Evolutionary conservation across 2,888 invertebrate genomes (phyloP), one percentile per base, ranked within the genome.

Genomic region (Hydraecia micacea): DNA sequence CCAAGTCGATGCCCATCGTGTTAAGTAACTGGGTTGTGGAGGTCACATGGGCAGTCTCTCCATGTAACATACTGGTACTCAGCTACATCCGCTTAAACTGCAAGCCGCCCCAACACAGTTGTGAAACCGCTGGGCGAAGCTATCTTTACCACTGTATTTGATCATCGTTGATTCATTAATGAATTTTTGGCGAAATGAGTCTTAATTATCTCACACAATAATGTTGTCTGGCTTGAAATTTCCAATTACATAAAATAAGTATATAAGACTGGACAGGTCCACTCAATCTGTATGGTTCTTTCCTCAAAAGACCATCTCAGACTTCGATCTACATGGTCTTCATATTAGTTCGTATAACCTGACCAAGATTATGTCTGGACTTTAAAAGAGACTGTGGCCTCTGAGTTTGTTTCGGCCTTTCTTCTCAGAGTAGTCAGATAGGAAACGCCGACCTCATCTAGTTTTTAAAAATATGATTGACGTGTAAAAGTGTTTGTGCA

Each of bases 81-180:
- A 32, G 21, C 63, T 63, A 11, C 21, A 9, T 32, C 21, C 9
- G 9, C 6, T 28, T 15, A 28, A 32, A 62, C 62, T 62, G 21
- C 21, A 32, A 32, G 62, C 21, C 21, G 32, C 4, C 32, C 18
- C 18, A 28, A 62, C 32, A 62, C 62, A 7, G 28, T 28, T 8
- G 18, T 5, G 9, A 62, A 62, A 32, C 9, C 1, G n/a, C 15
- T 42, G 2, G n/a, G n/a, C n/a, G 21, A 62, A 55, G 13, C 49
- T 36, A 63, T 74, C 36, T 9, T 55, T 60, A 21, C 6, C 18
- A 36, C 8, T 36, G 32, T 28, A 69, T 72, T 58, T 60, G 28
- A 65, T 82, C 65, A 74, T 72, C 3, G 28, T 15, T 74, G 46
- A 75, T n/a, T 79, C 58, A 32, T 62, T 32, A 15, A 67, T 67